phyloP scores from a whole-genome alignment of 2,797 vertebrate species.

The Miichthys miiuy region DNA sequence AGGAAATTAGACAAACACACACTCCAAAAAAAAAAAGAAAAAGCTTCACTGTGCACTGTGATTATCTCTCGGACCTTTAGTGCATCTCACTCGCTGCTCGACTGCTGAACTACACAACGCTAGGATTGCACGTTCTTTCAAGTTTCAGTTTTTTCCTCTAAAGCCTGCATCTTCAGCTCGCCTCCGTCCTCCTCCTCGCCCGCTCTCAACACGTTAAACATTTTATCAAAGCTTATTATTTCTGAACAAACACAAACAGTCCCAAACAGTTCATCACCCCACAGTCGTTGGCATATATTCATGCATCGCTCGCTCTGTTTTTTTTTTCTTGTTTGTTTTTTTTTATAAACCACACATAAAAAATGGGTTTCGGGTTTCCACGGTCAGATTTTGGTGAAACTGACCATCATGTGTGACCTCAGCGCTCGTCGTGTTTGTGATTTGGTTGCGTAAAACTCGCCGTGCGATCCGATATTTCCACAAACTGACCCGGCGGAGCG shows the following conservation, averaged over 20 bases:
- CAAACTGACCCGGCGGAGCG: neutral
- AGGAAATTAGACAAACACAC: conserved; percentile 15
- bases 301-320: neutral
- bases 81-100: conserved; percentile 30
- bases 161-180: conserved; percentile 69
- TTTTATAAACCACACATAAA: conserved; percentile 80
- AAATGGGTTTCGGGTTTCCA: conserved; percentile 53
- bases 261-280: conserved; percentile 27
- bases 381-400: conserved; percentile 25
- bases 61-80: conserved; percentile 68
- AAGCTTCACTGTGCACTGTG: conserved; percentile 66
- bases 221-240: conserved; percentile 69
- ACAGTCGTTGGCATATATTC: conserved; percentile 24
- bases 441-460: neutral
- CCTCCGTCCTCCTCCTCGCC: neutral
- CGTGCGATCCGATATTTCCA: no score
- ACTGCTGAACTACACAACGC: conserved; percentile 77
- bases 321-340: no score
- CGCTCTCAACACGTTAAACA: conserved; percentile 37
- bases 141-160: conserved; percentile 70
- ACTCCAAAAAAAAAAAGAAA: conserved; percentile 34
- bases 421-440: neutral
- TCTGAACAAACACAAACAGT: conserved; percentile 62
- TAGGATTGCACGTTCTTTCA: conserved; percentile 87
- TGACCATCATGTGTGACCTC: conserved; percentile 16